phyloP scores from a whole-genome alignment of 1,140 invertebrate genomes.

The Saxidomus purpurata region DNA sequence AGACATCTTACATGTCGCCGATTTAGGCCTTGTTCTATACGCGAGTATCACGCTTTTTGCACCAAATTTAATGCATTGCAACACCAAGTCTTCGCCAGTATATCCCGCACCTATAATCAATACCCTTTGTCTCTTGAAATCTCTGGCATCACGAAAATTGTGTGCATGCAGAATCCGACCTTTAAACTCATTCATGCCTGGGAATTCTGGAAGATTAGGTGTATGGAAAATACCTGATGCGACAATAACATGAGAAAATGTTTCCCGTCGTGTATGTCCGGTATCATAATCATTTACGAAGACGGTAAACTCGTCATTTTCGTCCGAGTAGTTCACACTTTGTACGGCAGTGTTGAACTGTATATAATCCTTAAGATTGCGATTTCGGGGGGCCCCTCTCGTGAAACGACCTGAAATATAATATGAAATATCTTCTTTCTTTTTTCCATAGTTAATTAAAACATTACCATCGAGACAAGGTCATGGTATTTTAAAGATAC shows the following conservation, averaged over 20 bases:
- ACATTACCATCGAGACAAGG: no score
- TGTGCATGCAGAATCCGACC: conserved; percentile 62
- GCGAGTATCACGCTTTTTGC: background rate
- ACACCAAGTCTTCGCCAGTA: conserved; percentile 54
- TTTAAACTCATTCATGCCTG: conserved; percentile 37
- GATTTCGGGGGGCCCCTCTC: background rate
- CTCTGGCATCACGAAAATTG: conserved; percentile 32
- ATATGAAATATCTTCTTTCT: no score
- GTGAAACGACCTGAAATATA: conserved; percentile 16
- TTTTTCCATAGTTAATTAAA: no score
- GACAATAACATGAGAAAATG: no score
- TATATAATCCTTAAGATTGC: background rate
- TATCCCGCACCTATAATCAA: conserved; percentile 38
- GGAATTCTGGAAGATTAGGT: no score
- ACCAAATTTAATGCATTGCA: conserved; percentile 53
- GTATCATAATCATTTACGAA: conserved; percentile 10
- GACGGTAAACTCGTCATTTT: no score
- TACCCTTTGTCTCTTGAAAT: conserved; percentile 53
- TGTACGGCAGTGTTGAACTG: conserved; percentile 9
- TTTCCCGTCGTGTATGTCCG: background rate
- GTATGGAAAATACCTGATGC: no score
- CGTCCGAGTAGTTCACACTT: background rate
- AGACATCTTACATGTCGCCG: background rate
- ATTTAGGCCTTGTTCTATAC: background rate
- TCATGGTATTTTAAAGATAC: no score